Evolutionary conservation across 2,797 vertebrate species (phyloP).

Genomic region (Girardinus metallicus): DNA sequence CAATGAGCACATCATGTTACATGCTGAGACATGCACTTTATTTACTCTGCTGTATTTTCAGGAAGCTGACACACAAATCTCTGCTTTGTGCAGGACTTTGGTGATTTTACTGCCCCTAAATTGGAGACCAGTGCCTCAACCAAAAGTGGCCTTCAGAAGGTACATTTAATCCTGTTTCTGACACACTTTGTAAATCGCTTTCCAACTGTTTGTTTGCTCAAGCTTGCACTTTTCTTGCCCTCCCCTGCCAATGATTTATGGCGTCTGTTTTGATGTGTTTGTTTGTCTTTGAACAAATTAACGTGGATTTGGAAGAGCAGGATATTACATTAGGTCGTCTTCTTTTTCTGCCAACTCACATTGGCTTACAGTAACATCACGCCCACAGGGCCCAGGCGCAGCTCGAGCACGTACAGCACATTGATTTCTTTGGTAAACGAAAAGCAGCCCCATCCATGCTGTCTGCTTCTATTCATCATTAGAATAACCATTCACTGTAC

Average conservation of each 20-base stretch:
- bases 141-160: constrained; percentile 67
- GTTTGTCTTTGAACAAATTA: constrained; percentile 43
- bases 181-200: constrained; percentile 17
- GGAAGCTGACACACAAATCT: constrained; percentile 34
- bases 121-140: constrained; percentile 60
- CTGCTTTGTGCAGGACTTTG: constrained; percentile 72
- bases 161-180: constrained; percentile 45
- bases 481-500: constrained; percentile 5
- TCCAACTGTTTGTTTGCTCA: constrained; percentile 47
- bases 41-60: constrained; percentile 25
- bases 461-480: constrained; percentile 34
- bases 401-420: constrained; percentile 60
- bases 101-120: constrained; percentile 65
- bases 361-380: constrained; percentile 61
- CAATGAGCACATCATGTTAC: not conserved
- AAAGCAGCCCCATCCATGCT: constrained; percentile 36
- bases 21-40: constrained; percentile 33
- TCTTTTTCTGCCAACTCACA: constrained; percentile 43
- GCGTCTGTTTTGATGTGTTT: constrained; percentile 33
- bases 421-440: constrained; percentile 60
- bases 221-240: constrained; percentile 9
- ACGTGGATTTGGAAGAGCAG: constrained; percentile 35
- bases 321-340: constrained; percentile 42
- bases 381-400: constrained; percentile 54
- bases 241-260: constrained; percentile 16